Evolutionary conservation across 1,140 invertebrate genomes (phyloP), one percentile per base, ranked within the genome.

Genomic region (Metopolophium dirhodum): DNA sequence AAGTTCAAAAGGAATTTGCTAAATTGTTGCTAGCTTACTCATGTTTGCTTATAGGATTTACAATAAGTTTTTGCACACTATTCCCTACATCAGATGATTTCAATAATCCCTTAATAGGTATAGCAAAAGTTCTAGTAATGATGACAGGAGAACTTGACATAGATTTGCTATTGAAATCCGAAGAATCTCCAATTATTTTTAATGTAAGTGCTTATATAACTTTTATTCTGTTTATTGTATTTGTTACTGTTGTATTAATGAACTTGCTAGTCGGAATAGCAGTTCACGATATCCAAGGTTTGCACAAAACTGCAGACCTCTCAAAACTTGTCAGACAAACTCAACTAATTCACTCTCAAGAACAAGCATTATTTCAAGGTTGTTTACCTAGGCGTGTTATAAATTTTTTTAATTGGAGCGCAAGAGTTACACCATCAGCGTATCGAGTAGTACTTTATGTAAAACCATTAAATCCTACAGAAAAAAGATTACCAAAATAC

Each of bases 81-180:
- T 98, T 98, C 95, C 97, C 97, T 0, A 96, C 97, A 83, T 97
- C 97, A 2, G 96, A 97, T 20, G 97, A 97, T 0, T 98, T 98
- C 95, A 96, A 97, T 47, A 97, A 97, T 95, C 97, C 97, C 2
- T 96, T 98, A 94, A 97, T 97, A 95, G 97, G 97, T 37, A 96
- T 98, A 68, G 97, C 98, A 61, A 98, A 98, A 11, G 97, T 98
- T 0, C 95, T 98, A 82, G 97, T 98, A 0, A 98, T 98, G 97
- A 98, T 98, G 98, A 98, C 98, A 6, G 98, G 98, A 0, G 98
- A 98, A 95, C 95, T 97, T 90, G 97, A 97, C 94, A 96, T 97
- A 61, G 97, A 97, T 93, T 95, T 97, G 35, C 94, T 97, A 7
- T 96, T 97, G 45, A 96, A 96, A 93, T 96, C 97, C 2, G 96